Evolutionary conservation across 2,113 vertebrate species (phyloP), one percentile per base, ranked within the genome.

Genomic region (Alethe diademata): DNA sequence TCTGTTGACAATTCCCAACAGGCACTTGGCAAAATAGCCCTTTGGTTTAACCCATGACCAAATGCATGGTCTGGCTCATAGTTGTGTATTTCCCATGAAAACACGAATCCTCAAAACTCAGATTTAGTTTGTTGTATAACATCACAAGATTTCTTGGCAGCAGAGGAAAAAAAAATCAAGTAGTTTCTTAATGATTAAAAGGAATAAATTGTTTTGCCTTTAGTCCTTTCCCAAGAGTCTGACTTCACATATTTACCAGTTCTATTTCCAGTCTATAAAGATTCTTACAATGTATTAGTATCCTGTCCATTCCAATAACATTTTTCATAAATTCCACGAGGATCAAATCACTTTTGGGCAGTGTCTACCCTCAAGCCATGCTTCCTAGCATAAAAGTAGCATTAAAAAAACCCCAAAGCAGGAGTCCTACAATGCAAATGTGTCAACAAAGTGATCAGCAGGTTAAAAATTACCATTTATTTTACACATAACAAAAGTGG

Each of bases 361-460:
- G 12, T 42, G 69, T 56, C 64, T 67, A 45, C 26, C 25, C 36
- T 60, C 19, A 56, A 73, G 24, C 3, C 29, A 71, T 43, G 6
- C 1, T 60, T 92, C 33, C 18, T 74, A 40, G 14, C 43, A 87
- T 20, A 29, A 40, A 60, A 87, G 54, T 5, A 65, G 2, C 42
- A 70, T 22, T 54, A 1, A 45, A 87, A 70, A 43, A n/a, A 1
- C 0, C 4, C 2, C 6, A 29, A 14, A 54, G 3, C 5, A 65
- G n/a, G 8, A 76, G 9, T 45, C 33, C 78, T 47, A 23, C 17
- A 76, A 47, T 40, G 17, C 19, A 36, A 29, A 8, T 6, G 1
- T 58, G 33, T 15, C 36, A 42, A 45, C 9, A 33, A 87, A 91
- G 29, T 23, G 23, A 89, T 85, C 5, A 0, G 8, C 5, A 22